These are phyloP conservation scores for Heliocidaris erythrogramma DNA, from an alignment of 35 echinoderm and acorn worm species.

Conservation along the genomic window DNA sequence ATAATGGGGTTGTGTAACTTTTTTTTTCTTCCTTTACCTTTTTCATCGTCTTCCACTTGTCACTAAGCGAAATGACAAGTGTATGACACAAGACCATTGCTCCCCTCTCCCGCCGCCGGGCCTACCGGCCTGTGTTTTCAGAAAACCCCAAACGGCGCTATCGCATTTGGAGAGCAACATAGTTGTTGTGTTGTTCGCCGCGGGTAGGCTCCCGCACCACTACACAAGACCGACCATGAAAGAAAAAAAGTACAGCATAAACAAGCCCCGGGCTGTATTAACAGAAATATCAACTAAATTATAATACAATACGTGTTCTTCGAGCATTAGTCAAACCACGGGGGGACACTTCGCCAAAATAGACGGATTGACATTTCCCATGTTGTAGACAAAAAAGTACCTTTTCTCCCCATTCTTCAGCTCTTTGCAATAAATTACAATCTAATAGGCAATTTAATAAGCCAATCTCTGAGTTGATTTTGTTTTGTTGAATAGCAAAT, in stretches of 20 bases:
- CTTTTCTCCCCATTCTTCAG: background rate
- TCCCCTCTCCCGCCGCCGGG: background rate
- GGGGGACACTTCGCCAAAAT: background rate
- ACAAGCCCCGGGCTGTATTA: constrained; percentile 45
- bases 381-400: background rate
- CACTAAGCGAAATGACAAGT: constrained; percentile 11
- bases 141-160: constrained; percentile 25
- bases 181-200: background rate
- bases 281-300: constrained; percentile 54
- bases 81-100: background rate
- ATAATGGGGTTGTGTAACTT: constrained; percentile 19
- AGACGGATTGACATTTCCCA: background rate
- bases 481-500: constrained; percentile 12
- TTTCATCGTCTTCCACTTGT: background rate
- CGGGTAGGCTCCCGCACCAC: background rate
- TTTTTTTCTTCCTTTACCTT: background rate
- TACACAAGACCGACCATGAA: background rate
- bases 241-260: constrained; percentile 38
- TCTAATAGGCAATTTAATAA: background rate
- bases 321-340: constrained; percentile 1
- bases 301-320: constrained; percentile 29
- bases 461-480: background rate
- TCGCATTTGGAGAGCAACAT: constrained; percentile 2
- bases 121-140: background rate
- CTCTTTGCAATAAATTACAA: background rate